Conservation (phyloP, 2,888 invertebrate genomes). For the Sylvicola fuscatus region DNA sequence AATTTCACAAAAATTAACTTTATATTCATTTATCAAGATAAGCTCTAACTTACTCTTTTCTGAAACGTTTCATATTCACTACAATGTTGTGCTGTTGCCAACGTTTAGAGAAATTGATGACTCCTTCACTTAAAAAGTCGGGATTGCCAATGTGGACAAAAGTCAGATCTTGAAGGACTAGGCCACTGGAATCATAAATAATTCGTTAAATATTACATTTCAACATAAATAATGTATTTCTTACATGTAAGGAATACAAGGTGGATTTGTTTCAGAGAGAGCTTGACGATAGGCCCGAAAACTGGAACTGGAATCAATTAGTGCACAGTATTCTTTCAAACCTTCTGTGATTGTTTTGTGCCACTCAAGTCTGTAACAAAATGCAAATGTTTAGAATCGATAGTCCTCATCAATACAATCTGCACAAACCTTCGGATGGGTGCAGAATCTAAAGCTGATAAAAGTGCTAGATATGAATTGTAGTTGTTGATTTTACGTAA, state of each 20-base stretch:
- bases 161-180: constrained; percentile 95
- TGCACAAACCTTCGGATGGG: constrained; percentile 39
- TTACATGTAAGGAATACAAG: constrained; percentile 98
- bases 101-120: constrained; percentile 89
- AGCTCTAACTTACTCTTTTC: constrained; percentile 58
- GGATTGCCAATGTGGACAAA: constrained; percentile 97
- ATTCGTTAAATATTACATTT: background rate
- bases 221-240: background rate
- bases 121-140: constrained; percentile 67
- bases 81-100: constrained; percentile 98
- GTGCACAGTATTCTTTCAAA: constrained; percentile 80
- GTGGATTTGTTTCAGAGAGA: constrained; percentile 84
- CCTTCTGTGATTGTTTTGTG: constrained; percentile 80
- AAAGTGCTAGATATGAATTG: constrained; percentile 90
- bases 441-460: constrained; percentile 93
- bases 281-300: constrained; percentile 94
- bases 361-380: constrained; percentile 64
- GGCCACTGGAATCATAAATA: constrained; percentile 48
- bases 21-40: background rate
- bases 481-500: constrained; percentile 94
- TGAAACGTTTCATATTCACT: constrained; percentile 95
- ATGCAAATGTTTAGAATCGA: constrained; percentile 2
- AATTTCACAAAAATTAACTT: constrained; percentile 1
- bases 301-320: constrained; percentile 95
- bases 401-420: background rate